These are phyloP conservation scores for Tenebrio molitor DNA, from an alignment of 1,140 invertebrate genomes.

Conservation along the genomic window DNA sequence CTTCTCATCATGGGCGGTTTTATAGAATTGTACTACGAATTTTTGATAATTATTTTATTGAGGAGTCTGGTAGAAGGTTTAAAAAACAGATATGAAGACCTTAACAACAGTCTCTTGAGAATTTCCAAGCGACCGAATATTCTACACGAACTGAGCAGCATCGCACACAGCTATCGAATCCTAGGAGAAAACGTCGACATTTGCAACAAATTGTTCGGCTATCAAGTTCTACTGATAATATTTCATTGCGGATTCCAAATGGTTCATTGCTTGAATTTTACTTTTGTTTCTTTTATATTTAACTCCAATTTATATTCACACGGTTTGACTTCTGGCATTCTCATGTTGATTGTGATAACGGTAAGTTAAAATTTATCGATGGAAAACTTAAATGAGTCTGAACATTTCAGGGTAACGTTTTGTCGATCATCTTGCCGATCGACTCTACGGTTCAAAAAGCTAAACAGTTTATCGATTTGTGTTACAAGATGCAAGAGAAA, in stretches of 20 bases:
- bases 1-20: background rate
- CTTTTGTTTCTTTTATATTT: background rate
- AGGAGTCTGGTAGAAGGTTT: background rate
- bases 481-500: background rate
- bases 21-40: slow-evolving; percentile 6
- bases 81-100: background rate
- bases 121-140: background rate
- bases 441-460: background rate
- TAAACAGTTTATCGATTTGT: background rate
- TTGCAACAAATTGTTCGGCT: background rate
- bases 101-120: background rate
- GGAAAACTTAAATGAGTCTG: background rate
- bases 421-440: background rate
- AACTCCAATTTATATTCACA: background rate
- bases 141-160: background rate
- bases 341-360: background rate
- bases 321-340: too few species aligned
- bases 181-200: slow-evolving; percentile 1
- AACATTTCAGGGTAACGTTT: background rate
- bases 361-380: background rate
- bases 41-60: slow-evolving; percentile 3
- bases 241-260: slow-evolving; percentile 16
- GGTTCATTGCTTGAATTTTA: background rate
- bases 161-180: background rate
- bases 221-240: background rate